Conservation (phyloP, 1,140 invertebrate species). For the Phthorimaea operculella region DNA sequence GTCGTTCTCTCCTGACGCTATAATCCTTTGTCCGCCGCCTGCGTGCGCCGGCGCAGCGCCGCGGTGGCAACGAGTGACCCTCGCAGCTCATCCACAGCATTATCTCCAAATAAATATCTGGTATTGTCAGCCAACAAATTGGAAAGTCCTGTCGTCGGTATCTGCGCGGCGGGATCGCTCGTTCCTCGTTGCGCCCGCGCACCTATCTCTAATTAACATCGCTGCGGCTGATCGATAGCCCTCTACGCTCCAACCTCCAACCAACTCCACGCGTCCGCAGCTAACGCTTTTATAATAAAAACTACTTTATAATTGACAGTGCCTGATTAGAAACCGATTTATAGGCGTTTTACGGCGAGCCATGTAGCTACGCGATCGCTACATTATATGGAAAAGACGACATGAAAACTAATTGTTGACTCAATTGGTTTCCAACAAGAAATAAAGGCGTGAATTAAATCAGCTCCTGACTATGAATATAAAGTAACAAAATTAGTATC, state of each 20-base stretch:
- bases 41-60: not conserved
- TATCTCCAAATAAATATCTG: conserved; percentile 25
- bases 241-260: too few relatives aligned
- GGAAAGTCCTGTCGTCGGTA: conserved; percentile 27
- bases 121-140: conserved; percentile 34
- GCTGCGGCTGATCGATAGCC: conserved; percentile 18
- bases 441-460: too few relatives aligned
- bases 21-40: too few relatives aligned
- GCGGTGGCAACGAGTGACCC: conserved; percentile 8
- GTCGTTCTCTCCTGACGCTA: too few relatives aligned
- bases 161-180: not conserved
- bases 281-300: conserved; percentile 1
- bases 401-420: too few relatives aligned
- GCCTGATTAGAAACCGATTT: not conserved
- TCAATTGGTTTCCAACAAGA: too few relatives aligned
- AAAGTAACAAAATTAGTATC: too few relatives aligned
- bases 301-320: conserved; percentile 1
- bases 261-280: conserved; percentile 10
- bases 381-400: too few relatives aligned
- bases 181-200: conserved; percentile 5
- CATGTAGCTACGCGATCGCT: too few relatives aligned
- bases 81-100: conserved; percentile 9
- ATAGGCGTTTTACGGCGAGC: not conserved
- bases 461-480: too few relatives aligned
- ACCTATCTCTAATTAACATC: conserved; percentile 41